Percentiles rank a stretch among this genome's conserved stretches.
Conservation (phyloP, 1,140 invertebrate species). For the Drosophila kepulauana region DNA sequence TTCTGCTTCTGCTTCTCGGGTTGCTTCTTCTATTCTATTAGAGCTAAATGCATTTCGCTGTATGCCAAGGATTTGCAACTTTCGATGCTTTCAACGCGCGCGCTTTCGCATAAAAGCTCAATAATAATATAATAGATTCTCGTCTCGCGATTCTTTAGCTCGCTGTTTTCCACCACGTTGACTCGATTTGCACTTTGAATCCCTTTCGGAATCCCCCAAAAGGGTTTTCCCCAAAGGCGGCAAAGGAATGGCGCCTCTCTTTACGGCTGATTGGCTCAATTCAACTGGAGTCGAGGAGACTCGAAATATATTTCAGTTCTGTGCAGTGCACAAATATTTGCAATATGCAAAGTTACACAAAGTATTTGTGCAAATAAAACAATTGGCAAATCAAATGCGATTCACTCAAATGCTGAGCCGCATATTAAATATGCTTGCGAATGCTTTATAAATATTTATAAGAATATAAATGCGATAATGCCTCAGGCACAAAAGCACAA, state of each 20-base stretch:
- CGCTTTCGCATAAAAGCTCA: constrained; percentile 60
- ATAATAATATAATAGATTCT: constrained; percentile 70
- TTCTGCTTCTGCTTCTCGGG: neutral
- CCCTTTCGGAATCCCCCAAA: neutral
- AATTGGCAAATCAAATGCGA: constrained; percentile 22
- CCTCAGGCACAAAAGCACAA: neutral
- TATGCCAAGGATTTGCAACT: constrained; percentile 51
- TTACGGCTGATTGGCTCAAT: constrained; percentile 35
- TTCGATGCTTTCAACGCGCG: constrained; percentile 48
- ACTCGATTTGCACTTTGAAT: constrained; percentile 70
- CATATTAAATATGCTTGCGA: constrained; percentile 31
- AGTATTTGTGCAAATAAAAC: constrained; percentile 37
- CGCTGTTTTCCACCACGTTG: constrained; percentile 53
- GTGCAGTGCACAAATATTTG: constrained; percentile 35
- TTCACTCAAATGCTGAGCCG: constrained; percentile 10
- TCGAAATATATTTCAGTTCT: constrained; percentile 31
- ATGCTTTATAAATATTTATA: constrained; percentile 18
- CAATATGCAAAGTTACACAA: constrained; percentile 42
- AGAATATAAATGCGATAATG: neutral
- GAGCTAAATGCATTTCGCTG: constrained; percentile 60
- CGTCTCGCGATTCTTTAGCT: constrained; percentile 48
- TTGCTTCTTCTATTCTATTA: too few relatives aligned
- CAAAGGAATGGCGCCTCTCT: constrained; percentile 8
- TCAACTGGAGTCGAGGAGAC: neutral
- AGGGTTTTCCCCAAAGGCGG: neutral